These are phyloP conservation scores for Tyria jacobaeae DNA, from an alignment of 2,888 invertebrate species.

Conservation along the genomic window DNA sequence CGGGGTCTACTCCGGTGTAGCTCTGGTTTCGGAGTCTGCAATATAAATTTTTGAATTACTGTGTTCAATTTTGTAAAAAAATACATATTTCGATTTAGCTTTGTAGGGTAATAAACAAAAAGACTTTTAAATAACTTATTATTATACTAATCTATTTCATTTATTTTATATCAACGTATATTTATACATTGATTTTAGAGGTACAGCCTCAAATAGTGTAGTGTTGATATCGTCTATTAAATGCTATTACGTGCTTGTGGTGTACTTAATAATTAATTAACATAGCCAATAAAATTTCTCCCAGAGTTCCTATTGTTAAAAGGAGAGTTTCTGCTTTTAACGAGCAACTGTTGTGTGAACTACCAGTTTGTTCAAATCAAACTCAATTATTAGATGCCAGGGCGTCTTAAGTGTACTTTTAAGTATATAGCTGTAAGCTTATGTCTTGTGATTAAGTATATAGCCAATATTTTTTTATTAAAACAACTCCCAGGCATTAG, in stretches of 20 bases:
- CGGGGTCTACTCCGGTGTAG: too few relatives aligned
- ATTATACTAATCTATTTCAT: not conserved
- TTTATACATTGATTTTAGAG: not conserved
- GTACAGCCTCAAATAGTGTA: not conserved
- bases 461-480: too few relatives aligned
- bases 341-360: conserved; percentile 52
- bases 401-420: too few relatives aligned
- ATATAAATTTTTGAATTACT: too few relatives aligned
- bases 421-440: too few relatives aligned
- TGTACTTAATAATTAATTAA: not conserved
- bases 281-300: not conserved
- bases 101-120: too few relatives aligned
- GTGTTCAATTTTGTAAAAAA: too few relatives aligned
- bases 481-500: too few relatives aligned
- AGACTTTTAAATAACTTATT: not conserved
- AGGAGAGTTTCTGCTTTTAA: conserved; percentile 22
- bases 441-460: not conserved
- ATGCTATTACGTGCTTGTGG: not conserved
- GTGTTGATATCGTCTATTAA: not conserved
- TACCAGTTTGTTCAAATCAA: conserved; percentile 45
- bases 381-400: too few relatives aligned
- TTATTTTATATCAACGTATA: not conserved
- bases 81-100: too few relatives aligned
- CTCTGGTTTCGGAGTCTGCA: not conserved
- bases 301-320: conserved; percentile 31